A percentile compares a stretch with the other conserved stretches of the same genome.
Evolutionary conservation across 2,797 vertebrate genomes (phyloP).

Genomic region (Oreochromis mossambicus): DNA sequence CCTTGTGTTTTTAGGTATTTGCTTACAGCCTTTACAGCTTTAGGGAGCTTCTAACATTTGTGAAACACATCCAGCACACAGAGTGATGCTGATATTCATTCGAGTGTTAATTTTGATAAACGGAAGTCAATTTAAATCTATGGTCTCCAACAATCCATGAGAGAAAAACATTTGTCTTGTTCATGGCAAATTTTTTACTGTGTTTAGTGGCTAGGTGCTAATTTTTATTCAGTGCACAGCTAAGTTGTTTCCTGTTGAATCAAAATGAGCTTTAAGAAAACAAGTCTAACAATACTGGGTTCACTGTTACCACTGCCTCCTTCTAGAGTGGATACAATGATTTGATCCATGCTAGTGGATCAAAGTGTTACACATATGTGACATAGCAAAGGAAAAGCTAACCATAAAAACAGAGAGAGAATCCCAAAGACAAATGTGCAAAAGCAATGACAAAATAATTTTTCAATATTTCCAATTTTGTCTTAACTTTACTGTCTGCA

Average conservation of each 20-base stretch:
- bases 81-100: not conserved
- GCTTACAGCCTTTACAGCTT: not conserved
- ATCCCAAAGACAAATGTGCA: not conserved
- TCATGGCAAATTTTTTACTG: not conserved
- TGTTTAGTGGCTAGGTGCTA: not conserved
- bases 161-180: not conserved
- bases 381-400: not conserved
- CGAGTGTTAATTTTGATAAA: not conserved
- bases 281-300: not conserved
- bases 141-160: not conserved
- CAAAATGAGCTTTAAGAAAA: not conserved
- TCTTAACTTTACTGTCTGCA: accelerated
- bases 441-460: not conserved
- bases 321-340: not conserved
- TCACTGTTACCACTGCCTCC: too few species aligned
- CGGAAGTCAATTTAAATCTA: not conserved
- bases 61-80: not conserved
- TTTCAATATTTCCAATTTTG: not conserved
- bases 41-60: not conserved
- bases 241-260: not conserved
- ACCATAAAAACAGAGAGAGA: not conserved
- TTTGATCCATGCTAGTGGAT: not conserved
- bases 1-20: not conserved
- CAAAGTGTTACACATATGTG: not conserved
- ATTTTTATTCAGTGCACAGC: not conserved